Evolutionary conservation across 1,140 invertebrate genomes (phyloP).

Genomic region (Papilio aristodemus): DNA sequence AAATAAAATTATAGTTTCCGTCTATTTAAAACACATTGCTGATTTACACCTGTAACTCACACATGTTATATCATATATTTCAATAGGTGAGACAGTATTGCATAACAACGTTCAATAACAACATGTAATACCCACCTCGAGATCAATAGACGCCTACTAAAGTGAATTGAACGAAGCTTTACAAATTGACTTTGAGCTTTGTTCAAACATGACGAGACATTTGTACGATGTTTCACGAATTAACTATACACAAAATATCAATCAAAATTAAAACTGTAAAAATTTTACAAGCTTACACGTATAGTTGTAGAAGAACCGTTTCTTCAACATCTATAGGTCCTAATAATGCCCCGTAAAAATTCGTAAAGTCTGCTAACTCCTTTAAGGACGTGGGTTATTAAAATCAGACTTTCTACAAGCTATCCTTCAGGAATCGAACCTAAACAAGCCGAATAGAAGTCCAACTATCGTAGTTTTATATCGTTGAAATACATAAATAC

Average conservation of each 20-base stretch:
- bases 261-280: not conserved
- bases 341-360: too few relatives aligned
- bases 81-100: constrained; percentile 43
- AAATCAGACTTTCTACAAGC: too few relatives aligned
- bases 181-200: constrained; percentile 16
- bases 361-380: too few relatives aligned
- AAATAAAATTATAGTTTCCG: too few relatives aligned
- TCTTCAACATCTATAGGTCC: too few relatives aligned
- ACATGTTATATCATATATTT: constrained; percentile 42
- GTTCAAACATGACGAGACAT: not conserved
- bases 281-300: not conserved
- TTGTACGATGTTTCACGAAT: not conserved
- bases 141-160: constrained; percentile 19
- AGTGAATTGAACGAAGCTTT: constrained; percentile 21
- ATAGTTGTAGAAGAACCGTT: too few relatives aligned
- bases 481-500: too few relatives aligned
- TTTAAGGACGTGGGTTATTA: too few relatives aligned
- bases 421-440: too few relatives aligned
- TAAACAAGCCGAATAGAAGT: too few relatives aligned
- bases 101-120: constrained; percentile 35
- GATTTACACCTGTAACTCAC: constrained; percentile 1
- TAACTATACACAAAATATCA: not conserved
- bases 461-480: too few relatives aligned
- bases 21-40: constrained; percentile 36
- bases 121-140: not conserved